phyloP scores from a whole-genome alignment of 1,140 invertebrate genomes.

The Drosophila repleta region DNA sequence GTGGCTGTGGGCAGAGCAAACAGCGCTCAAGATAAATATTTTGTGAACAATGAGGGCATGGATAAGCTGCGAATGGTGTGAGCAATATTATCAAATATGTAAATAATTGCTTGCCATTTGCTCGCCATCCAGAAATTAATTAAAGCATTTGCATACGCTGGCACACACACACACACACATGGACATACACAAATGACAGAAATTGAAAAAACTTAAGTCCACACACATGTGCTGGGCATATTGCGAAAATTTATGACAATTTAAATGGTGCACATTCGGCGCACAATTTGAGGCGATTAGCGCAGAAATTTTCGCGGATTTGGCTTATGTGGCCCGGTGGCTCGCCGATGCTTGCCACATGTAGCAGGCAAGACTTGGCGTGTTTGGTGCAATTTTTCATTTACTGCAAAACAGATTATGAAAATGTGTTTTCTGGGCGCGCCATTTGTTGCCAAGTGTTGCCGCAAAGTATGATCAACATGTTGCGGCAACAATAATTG shows the following conservation, averaged over 20 bases:
- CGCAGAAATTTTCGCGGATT: conserved; percentile 74
- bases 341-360: conserved; percentile 35
- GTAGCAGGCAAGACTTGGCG: conserved; percentile 33
- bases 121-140: conserved; percentile 60
- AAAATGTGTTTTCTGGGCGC: conserved; percentile 51
- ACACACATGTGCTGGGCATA: conserved; percentile 44
- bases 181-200: neutral
- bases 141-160: conserved; percentile 58
- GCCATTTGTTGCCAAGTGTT: conserved; percentile 23
- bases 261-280: conserved; percentile 79
- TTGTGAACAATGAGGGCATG: conserved; percentile 51
- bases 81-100: conserved; percentile 67
- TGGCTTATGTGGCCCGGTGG: conserved; percentile 54
- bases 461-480: conserved; percentile 37
- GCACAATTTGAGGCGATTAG: conserved; percentile 77
- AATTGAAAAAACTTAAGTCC: conserved; percentile 32
- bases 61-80: conserved; percentile 43
- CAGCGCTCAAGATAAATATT: conserved; percentile 21
- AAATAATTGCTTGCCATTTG: conserved; percentile 74
- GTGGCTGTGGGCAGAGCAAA: conserved; percentile 26
- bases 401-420: conserved; percentile 45
- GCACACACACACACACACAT: conserved; percentile 3
- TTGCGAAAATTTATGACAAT: conserved; percentile 80
- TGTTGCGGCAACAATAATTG: conserved; percentile 52
- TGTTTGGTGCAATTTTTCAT: conserved; percentile 51